These are phyloP conservation scores for Latrodectus elegans DNA, from an alignment of 2,888 invertebrate species.

Conservation along the genomic window DNA sequence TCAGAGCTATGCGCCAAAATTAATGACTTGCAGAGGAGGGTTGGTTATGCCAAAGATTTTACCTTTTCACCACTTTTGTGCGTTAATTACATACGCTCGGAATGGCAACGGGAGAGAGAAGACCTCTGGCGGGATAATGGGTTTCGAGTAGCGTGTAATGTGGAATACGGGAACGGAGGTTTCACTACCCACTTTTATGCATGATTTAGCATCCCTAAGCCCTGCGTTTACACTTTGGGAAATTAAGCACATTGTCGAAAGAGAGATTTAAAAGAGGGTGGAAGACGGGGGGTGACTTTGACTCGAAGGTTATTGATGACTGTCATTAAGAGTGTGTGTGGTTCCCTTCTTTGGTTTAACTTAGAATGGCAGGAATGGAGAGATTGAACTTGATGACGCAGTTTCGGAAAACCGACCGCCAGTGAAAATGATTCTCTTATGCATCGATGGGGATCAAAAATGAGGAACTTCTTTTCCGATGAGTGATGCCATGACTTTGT, in stretches of 20 bases:
- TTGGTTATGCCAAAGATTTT: slow-evolving; percentile 30
- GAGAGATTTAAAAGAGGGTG: slow-evolving; percentile 13
- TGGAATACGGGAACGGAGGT: slow-evolving; percentile 9
- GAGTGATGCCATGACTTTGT: too few relatives aligned
- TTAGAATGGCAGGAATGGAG: slow-evolving; percentile 25
- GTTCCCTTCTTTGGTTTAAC: slow-evolving; percentile 25
- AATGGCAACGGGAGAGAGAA: slow-evolving; percentile 22
- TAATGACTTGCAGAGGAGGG: slow-evolving; percentile 56
- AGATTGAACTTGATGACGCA: slow-evolving; percentile 36
- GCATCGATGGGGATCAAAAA: too few relatives aligned
- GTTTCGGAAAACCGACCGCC: not conserved
- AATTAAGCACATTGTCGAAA: slow-evolving; percentile 59
- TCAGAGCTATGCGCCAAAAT: slow-evolving; percentile 58
- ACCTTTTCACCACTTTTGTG: slow-evolving; percentile 58
- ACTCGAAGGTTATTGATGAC: slow-evolving; percentile 67
- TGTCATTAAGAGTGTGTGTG: slow-evolving; percentile 56
- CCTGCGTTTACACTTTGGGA: slow-evolving; percentile 57
- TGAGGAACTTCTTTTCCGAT: too few relatives aligned
- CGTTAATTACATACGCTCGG: slow-evolving; percentile 65
- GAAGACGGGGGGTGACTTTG: slow-evolving; percentile 9
- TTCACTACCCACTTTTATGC: slow-evolving; percentile 65
- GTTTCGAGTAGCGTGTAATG: slow-evolving; percentile 58
- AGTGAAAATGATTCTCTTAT: too few relatives aligned
- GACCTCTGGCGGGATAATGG: slow-evolving; percentile 60
- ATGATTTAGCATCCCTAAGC: slow-evolving; percentile 40